Evolutionary conservation across 2,113 vertebrate species (phyloP).

Genomic region (Tinamus guttatus): DNA sequence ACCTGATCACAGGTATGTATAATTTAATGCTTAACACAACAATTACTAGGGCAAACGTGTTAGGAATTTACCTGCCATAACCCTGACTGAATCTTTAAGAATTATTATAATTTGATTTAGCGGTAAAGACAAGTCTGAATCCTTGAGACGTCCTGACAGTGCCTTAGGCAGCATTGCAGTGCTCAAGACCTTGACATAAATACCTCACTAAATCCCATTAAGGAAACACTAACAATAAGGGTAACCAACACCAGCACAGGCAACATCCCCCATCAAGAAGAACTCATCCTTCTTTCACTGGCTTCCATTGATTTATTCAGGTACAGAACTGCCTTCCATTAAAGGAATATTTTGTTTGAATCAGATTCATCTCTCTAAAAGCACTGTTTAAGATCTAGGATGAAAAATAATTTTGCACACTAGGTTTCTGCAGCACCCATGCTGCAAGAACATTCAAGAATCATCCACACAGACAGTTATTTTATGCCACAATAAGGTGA

Average conservation of each 20-base stretch:
- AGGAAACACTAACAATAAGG: background rate
- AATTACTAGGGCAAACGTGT: background rate
- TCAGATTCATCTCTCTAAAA: background rate
- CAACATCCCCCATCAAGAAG: background rate
- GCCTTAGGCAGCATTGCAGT: background rate
- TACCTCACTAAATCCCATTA: background rate
- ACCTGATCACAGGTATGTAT: background rate
- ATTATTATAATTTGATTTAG: too few relatives aligned
- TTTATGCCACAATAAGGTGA: background rate
- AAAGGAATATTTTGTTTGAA: background rate
- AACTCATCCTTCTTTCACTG: background rate
- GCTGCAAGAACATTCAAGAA: background rate
- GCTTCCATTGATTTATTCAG: background rate
- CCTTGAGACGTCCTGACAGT: background rate
- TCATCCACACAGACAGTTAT: background rate
- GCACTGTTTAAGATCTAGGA: background rate
- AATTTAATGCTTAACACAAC: background rate
- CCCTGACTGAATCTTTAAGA: background rate
- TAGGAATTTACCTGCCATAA: background rate
- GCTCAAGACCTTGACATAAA: background rate
- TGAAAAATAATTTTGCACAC: background rate
- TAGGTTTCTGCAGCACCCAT: rapidly evolving
- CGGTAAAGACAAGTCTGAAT: background rate
- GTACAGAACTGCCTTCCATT: background rate
- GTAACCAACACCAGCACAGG: background rate